Base-by-base conservation (phyloP, 2,888 invertebrate genomes). In the Meiosimyza platycephala region DNA sequence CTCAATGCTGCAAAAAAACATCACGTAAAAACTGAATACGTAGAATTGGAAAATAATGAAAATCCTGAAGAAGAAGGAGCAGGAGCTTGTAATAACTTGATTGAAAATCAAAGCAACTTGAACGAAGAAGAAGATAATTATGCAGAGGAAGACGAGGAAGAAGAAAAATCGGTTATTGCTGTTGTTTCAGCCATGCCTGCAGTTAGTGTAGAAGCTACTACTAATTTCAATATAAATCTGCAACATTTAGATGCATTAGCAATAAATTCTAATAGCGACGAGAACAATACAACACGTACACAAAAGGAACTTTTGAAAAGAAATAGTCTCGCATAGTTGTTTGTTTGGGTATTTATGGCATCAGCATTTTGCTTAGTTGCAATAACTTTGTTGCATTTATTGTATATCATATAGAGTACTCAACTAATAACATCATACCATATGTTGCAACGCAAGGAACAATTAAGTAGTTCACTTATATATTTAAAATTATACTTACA, bases 41-140 rank as follows among this genome's bases (percentile, higher is more conserved):
- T 74, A 54, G 85, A 85, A 72, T 81, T 82, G 69, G 85, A 85
- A 73, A 85, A 86, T 74, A 85, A 85, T 75, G 85, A 85, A 72
- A 85, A 85, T 75, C 85, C 85, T 4, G 85, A 79, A 1, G 84
- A 83, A 72, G 80, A 83, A 64, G 83, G 79, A 7, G 75, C 73
- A 15, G 75, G 64, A 11, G 62, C 64, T 51, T 64, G 64, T 16
- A 51, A 50, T 22, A 16, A 22, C 6, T 51, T 64, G 22, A 13
- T 51, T 13, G 40, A 40, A 40, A 40, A 40, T 9, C 40, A 40
- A 15, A 15, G 16, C 18, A 15, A 11, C 13, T 15, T 18, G 18
- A 18, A 54, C 12, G 54, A 55, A 15, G 40, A 54, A 2, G 18
- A 47, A 15, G 40, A 15, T 5, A n/a, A 33, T 13, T 28, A 40